phyloP scores from a whole-genome alignment of 2,888 invertebrate species.

The Aleiodes testaceus region DNA sequence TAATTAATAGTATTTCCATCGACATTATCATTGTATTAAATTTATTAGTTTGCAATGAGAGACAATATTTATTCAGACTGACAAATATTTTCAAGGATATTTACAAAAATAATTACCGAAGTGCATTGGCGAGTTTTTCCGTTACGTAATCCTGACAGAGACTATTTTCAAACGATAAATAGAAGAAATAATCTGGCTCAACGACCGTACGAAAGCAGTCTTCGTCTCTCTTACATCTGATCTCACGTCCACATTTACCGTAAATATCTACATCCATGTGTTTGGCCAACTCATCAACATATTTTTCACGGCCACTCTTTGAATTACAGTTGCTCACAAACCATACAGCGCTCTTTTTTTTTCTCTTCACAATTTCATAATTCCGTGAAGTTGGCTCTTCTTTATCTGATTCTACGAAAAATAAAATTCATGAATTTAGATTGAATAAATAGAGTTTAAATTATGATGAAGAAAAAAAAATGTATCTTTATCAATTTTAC shows the following conservation, averaged over 20 bases:
- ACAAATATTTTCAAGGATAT: too few species aligned
- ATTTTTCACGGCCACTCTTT: constrained; percentile 71
- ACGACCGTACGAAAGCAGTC: constrained; percentile 70
- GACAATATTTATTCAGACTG: too few species aligned
- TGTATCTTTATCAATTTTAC: too few species aligned
- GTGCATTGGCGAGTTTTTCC: constrained; percentile 77
- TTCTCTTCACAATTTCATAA: constrained; percentile 52
- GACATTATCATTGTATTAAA: too few species aligned
- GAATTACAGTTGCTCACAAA: constrained; percentile 76
- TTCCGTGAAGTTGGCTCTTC: not conserved
- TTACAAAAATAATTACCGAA: constrained; percentile 70
- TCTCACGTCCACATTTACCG: constrained; percentile 77
- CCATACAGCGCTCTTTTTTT: constrained; percentile 76
- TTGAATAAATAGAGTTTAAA: too few species aligned
- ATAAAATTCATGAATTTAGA: not conserved
- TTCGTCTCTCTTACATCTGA: constrained; percentile 64
- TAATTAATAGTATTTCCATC: not conserved
- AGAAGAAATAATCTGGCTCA: constrained; percentile 80
- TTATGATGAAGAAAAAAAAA: too few species aligned
- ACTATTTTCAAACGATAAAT: constrained; percentile 83
- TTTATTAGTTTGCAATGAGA: too few species aligned
- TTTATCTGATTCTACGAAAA: not conserved
- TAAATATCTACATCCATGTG: constrained; percentile 78
- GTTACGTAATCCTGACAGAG: constrained; percentile 81
- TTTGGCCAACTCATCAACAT: constrained; percentile 74